Conservation (phyloP, 2,888 invertebrate genomes). For the Pelosia muscerda region DNA sequence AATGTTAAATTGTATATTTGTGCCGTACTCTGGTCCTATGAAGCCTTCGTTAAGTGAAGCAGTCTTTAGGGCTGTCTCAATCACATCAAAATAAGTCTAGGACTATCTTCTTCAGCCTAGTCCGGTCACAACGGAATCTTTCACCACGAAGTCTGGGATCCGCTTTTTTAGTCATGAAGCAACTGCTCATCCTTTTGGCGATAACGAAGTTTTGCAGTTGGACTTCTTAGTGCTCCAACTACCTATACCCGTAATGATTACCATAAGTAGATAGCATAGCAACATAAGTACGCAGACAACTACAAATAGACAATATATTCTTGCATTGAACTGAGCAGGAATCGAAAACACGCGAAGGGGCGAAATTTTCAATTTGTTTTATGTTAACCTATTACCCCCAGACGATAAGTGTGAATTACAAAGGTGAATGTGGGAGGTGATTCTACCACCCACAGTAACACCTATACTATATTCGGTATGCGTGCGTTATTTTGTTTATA, state of each 20-base stretch:
- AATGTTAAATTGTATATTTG: constrained; percentile 47
- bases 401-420: background rate
- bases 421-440: background rate
- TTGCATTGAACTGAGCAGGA: too few species aligned
- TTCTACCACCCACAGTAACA: background rate
- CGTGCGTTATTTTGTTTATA: background rate
- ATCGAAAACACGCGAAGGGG: too few species aligned
- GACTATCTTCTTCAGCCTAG: background rate
- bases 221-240: too few species aligned
- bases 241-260: too few species aligned
- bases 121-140: too few species aligned
- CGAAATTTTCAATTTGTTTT: background rate
- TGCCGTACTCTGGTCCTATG: constrained; percentile 8
- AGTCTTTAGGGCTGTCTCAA: background rate
- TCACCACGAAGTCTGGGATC: too few species aligned
- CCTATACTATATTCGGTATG: background rate
- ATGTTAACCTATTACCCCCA: background rate
- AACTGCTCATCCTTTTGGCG: too few species aligned
- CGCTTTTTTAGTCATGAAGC: too few species aligned
- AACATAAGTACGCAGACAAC: too few species aligned
- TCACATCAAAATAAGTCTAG: background rate
- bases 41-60: background rate
- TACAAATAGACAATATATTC: too few species aligned
- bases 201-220: too few species aligned
- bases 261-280: too few species aligned